Evolutionary conservation across 2,888 invertebrate genomes (phyloP), one percentile per base, ranked within the genome.

Genomic region (Pollenia amentaria): DNA sequence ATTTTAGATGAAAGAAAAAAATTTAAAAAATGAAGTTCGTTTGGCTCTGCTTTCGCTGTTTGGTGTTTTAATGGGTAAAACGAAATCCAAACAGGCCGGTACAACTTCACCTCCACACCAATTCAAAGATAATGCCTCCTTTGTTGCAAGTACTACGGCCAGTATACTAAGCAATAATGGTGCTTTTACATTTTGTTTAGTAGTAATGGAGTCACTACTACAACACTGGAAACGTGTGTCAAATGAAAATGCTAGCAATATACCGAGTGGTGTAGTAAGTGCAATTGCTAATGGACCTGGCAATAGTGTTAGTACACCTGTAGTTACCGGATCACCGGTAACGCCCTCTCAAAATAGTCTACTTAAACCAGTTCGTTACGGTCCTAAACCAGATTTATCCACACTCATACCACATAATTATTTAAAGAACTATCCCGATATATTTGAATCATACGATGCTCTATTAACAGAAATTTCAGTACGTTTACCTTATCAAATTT

Each of bases 381-480:
- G 96, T 48, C 96, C 97, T 0, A 95, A 97, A 64, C 98, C 98
- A 0, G 99, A 99, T 92, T 98, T 99, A 97, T 97, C 97, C 8
- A 99, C 99, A 11, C 97, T 99, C 94, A 99, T 99, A 94, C 95
- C 97, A 75, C 96, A 97, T 88, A 98, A 98, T 91, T 98, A 98
- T 91, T 97, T 99, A 51, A 98, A 98, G 93, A 98, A 98, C 92
- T 96, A 97, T 0, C 95, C 96, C 70, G 99, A 99, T 92, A 97
- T 99, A 46, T 98, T 99, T 92, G 97, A 98, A 92, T 97, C 97
- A 87, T 99, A 98, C 93, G 97, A 98, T 11, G 97, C 98, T 88
- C 94, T 99, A n/a, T 94, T 99, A 38, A 98, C 99, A 76, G 99
- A 99, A 94, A 97, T 99, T 95, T 97, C 98, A 0, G 94, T 99